Conservation (phyloP, 1,140 invertebrate species). For the Ceratoteleas bidentatus region DNA sequence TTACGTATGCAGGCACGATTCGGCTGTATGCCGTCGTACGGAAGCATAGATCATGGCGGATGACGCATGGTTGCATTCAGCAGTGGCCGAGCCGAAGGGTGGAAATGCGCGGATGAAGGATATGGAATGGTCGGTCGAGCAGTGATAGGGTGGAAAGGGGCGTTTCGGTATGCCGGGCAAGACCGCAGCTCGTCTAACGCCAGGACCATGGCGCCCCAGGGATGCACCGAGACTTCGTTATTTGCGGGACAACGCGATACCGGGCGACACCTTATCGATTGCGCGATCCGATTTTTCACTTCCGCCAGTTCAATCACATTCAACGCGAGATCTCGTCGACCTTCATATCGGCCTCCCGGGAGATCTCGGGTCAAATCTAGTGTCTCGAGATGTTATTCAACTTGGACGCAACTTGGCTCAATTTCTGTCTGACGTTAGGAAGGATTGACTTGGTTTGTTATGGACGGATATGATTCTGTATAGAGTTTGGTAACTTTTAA, state of each 20-base stretch:
- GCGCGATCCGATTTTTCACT: conserved; percentile 14
- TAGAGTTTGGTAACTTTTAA: too few relatives aligned
- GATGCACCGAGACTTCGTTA: conserved; percentile 64
- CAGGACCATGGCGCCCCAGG: conserved; percentile 57
- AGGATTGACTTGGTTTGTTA: too few relatives aligned
- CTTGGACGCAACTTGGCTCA: too few relatives aligned
- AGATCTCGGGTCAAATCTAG: too few relatives aligned
- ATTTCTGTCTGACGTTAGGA: too few relatives aligned
- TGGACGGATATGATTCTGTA: too few relatives aligned
- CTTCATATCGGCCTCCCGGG: not conserved
- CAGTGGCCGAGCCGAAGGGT: conserved; percentile 68
- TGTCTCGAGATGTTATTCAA: too few relatives aligned
- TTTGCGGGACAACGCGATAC: conserved; percentile 44
- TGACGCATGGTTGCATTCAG: conserved; percentile 79
- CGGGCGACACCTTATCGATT: conserved; percentile 16
- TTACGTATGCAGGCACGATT: conserved; percentile 44
- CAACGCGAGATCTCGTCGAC: not conserved
- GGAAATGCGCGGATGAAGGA: conserved; percentile 80
- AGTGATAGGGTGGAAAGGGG: conserved; percentile 75
- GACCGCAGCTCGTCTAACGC: conserved; percentile 65
- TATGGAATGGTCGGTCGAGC: conserved; percentile 77
- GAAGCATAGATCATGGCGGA: conserved; percentile 80
- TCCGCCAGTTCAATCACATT: not conserved
- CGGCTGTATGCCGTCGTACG: conserved; percentile 43
- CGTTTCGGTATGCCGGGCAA: conserved; percentile 77